phyloP scores from a whole-genome alignment of 2,113 vertebrate genomes.

The Ploceus nigricollis region DNA sequence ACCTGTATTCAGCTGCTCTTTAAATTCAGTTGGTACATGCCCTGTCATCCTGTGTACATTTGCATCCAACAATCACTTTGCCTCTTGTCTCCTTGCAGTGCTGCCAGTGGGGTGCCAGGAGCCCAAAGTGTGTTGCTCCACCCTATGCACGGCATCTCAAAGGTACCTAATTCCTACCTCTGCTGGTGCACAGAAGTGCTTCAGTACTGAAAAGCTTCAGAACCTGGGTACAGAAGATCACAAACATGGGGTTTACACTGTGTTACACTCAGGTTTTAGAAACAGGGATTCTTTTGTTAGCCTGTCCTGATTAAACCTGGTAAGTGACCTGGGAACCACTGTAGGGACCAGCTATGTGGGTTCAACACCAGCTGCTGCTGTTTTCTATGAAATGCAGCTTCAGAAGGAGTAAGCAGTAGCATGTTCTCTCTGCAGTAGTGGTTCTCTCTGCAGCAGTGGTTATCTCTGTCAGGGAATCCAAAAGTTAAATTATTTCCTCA shows the following conservation, averaged over 20 bases:
- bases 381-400: not conserved
- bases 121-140: not conserved
- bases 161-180: not conserved
- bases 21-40: not conserved
- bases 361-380: not conserved
- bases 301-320: not conserved
- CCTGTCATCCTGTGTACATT: not conserved
- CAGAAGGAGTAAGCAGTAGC: not conserved
- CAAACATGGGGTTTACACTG: not conserved
- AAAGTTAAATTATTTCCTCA: not conserved
- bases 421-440: not conserved
- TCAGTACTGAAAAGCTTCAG: not conserved
- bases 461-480: not conserved
- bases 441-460: not conserved
- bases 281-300: not conserved
- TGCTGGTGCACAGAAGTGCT: not conserved
- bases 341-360: not conserved
- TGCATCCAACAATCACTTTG: not conserved
- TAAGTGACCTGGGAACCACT: not conserved
- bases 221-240: not conserved
- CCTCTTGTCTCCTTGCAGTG: not conserved
- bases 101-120: not conserved
- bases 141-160: rapidly evolving
- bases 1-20: not conserved
- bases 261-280: not conserved